Conservation (phyloP, 53 echinoderm and acorn worm genomes). For the Echinometra lucunter region DNA sequence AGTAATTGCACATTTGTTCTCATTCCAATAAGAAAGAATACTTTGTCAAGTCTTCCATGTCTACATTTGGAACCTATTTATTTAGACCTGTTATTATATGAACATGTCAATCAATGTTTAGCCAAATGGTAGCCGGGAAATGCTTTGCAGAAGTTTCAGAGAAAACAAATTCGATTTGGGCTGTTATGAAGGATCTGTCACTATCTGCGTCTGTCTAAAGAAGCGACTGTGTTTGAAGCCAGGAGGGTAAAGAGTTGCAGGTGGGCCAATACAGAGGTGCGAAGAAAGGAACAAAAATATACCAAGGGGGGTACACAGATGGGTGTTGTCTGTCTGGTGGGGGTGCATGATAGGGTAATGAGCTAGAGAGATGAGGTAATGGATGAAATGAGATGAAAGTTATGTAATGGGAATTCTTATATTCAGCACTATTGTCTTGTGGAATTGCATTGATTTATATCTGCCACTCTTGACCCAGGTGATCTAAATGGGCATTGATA, state of each 20-base stretch:
- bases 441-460: too few relatives aligned
- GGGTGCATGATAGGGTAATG: not conserved
- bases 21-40: not conserved
- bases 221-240: not conserved
- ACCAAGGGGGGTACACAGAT: not conserved
- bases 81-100: slow-evolving; percentile 34
- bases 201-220: slow-evolving; percentile 21
- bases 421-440: too few relatives aligned
- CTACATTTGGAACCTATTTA: slow-evolving; percentile 22
- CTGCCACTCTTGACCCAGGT: too few relatives aligned
- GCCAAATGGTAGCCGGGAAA: slow-evolving; percentile 12
- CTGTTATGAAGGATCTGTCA: slow-evolving; percentile 51
- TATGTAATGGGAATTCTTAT: not conserved
- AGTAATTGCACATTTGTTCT: not conserved
- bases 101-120: slow-evolving; percentile 51
- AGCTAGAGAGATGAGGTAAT: not conserved
- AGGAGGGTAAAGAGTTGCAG: slow-evolving; percentile 56
- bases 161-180: slow-evolving; percentile 38
- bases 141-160: slow-evolving; percentile 24
- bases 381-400: not conserved
- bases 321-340: not conserved
- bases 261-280: slow-evolving; percentile 36
- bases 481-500: too few relatives aligned
- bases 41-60: not conserved
- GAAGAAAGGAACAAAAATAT: slow-evolving; percentile 1